A percentile compares a stretch with the other conserved stretches of the same genome.
Evolutionary conservation across 1,140 invertebrate genomes (phyloP).

Genomic region (Magallana gigas): DNA sequence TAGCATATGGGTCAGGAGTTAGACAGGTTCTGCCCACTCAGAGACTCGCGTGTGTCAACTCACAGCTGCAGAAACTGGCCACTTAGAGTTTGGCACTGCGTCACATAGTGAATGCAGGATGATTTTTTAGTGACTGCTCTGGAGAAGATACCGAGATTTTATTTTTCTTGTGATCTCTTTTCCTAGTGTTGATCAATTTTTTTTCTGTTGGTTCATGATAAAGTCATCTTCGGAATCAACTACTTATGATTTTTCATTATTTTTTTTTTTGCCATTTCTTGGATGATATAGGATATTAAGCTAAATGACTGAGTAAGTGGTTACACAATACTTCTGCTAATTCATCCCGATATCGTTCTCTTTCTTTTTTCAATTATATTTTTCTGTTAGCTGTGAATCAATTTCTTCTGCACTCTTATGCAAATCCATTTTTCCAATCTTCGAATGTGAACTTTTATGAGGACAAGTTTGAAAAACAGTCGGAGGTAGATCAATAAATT

Average conservation of each 20-base stretch:
- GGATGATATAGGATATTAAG: constrained; percentile 20
- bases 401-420: not conserved
- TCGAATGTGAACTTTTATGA: not conserved
- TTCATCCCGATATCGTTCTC: not conserved
- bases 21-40: constrained; percentile 25
- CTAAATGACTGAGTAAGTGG: constrained; percentile 31
- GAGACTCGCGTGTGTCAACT: constrained; percentile 11
- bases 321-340: not conserved
- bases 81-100: not conserved
- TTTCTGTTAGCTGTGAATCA: not conserved
- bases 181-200: not conserved
- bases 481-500: constrained; percentile 11
- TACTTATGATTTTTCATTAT: not conserved
- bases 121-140: not conserved
- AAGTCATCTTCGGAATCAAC: not conserved
- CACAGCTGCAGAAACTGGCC: constrained; percentile 22
- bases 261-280: not conserved
- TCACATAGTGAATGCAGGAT: not conserved
- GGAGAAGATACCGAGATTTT: not conserved
- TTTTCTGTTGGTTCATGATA: not conserved
- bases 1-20: constrained; percentile 35
- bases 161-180: not conserved
- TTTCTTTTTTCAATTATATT: not conserved
- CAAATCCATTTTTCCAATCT: not conserved
- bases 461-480: constrained; percentile 28